Conservation (phyloP, 2,888 invertebrate genomes). For the Melanotus villosus region DNA sequence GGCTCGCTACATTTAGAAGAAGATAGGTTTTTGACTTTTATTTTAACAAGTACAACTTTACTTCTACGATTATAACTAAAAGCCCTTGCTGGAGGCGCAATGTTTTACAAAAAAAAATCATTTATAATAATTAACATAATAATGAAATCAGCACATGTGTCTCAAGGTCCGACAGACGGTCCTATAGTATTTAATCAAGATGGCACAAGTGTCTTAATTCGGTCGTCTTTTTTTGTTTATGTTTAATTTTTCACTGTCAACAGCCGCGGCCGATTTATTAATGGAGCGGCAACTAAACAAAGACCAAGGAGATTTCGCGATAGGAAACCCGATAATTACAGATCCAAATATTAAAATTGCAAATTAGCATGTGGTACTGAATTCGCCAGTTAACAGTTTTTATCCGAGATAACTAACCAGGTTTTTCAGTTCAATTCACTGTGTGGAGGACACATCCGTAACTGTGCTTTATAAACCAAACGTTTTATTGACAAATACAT, state of each 20-base stretch:
- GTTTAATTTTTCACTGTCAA: conserved; percentile 39
- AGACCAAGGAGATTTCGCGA: conserved; percentile 36
- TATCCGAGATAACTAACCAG: conserved; percentile 16
- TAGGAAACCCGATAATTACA: conserved; percentile 39
- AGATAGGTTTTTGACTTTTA: too few species aligned
- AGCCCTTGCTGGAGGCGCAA: too few species aligned
- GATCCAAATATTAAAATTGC: conserved; percentile 40
- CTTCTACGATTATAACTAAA: too few species aligned
- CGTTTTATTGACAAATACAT: too few species aligned
- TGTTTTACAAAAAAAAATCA: not conserved
- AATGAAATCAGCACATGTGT: not conserved
- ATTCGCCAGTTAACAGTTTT: conserved; percentile 33
- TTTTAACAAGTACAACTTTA: too few species aligned
- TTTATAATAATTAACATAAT: not conserved
- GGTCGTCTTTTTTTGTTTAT: conserved; percentile 20
- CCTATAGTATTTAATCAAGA: not conserved
- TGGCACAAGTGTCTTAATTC: conserved; percentile 8
- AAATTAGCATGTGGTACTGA: conserved; percentile 28
- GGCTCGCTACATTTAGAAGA: too few species aligned
- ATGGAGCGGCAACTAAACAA: conserved; percentile 39
- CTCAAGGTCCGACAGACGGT: not conserved
- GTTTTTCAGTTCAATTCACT: conserved; percentile 31
- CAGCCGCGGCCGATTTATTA: conserved; percentile 32
- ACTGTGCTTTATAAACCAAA: conserved; percentile 20
- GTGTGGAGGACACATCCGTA: conserved; percentile 15